phyloP scores from a whole-genome alignment of 2,113 vertebrate genomes.

The Dermatemys mawii region DNA sequence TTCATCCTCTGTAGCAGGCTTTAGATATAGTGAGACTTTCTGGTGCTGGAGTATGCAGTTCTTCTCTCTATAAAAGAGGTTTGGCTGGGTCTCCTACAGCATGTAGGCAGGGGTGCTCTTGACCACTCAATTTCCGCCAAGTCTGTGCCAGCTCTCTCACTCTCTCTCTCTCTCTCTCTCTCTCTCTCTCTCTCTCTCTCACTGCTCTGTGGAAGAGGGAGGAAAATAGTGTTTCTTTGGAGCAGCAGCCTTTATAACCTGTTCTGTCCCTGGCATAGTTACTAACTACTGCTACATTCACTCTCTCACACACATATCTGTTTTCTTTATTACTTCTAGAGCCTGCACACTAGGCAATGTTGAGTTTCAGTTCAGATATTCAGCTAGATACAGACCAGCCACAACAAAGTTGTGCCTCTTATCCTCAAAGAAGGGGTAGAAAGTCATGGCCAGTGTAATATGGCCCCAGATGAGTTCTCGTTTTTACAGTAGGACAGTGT shows the following conservation, averaged over 20 bases:
- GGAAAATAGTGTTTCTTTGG: background rate
- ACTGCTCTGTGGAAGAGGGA: background rate
- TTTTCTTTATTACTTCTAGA: background rate
- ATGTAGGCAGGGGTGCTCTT: background rate
- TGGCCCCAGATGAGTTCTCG: background rate
- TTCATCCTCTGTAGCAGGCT: background rate
- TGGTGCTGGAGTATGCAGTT: background rate
- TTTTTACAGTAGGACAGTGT: background rate
- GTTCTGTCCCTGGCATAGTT: background rate
- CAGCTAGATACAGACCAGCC: background rate
- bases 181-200: too few species aligned
- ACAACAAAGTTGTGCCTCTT: background rate
- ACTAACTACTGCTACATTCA: background rate
- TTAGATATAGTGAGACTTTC: background rate
- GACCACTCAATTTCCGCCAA: background rate
- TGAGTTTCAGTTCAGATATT: background rate
- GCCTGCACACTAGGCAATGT: background rate
- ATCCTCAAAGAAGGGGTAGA: background rate
- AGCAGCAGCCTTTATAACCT: too few species aligned
- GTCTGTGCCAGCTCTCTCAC: background rate
- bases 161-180: too few species aligned
- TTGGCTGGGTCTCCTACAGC: background rate
- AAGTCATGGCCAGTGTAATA: background rate
- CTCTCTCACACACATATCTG: background rate
- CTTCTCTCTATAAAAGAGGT: background rate